Percentiles rank a stretch among this genome's conserved stretches.
Conservation (phyloP, 2,113 vertebrate genomes). For the Cebidichthys violaceus region DNA sequence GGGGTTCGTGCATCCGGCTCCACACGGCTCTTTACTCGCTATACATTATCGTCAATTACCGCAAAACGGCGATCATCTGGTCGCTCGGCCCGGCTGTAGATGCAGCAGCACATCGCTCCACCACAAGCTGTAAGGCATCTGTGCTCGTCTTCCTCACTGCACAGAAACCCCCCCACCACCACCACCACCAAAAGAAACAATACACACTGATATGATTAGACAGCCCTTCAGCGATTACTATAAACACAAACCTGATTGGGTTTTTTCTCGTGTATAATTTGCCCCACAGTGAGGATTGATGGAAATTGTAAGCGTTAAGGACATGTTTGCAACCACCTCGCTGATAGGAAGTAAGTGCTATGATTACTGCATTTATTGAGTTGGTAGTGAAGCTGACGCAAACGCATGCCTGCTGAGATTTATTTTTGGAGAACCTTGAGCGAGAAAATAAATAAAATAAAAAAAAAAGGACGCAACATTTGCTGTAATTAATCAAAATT, state of each 20-base stretch:
- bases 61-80: constrained; percentile 88
- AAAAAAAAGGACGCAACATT: not conserved
- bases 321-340: constrained; percentile 16
- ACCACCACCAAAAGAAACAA: not conserved
- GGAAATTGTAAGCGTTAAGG: not conserved
- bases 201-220: constrained; percentile 22
- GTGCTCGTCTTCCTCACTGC: constrained; percentile 92
- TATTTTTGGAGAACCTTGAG: not conserved
- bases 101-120: constrained; percentile 88
- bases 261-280: constrained; percentile 4
- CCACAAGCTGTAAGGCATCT: constrained; percentile 88
- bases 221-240: not conserved
- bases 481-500: not conserved
- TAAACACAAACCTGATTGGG: not conserved
- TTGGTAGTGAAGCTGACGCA: not conserved
- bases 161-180: not conserved
- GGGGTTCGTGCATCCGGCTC: not conserved
- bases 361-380: constrained; percentile 14
- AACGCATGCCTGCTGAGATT: not conserved
- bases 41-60: constrained; percentile 83
- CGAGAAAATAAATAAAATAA: too few species aligned
- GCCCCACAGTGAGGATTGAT: constrained; percentile 11
- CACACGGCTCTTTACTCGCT: constrained; percentile 7
- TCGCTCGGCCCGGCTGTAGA: constrained; percentile 83
- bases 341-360: not conserved